phyloP scores from a whole-genome alignment of 1,140 invertebrate species.

The Drosophila sucinea region DNA sequence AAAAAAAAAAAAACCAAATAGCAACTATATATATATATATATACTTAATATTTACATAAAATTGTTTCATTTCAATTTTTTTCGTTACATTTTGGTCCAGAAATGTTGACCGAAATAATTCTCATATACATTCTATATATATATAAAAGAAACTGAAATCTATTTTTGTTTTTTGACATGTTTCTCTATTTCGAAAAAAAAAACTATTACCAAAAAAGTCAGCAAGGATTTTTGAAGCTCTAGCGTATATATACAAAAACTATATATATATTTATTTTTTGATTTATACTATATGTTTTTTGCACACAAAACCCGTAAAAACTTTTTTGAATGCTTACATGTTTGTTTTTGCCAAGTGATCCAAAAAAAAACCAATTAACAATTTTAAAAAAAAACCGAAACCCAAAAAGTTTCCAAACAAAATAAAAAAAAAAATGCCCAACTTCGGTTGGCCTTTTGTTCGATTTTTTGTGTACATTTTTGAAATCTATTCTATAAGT shows the following conservation, averaged over 20 bases:
- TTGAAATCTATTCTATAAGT: slow-evolving; percentile 60
- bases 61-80: slow-evolving; percentile 38
- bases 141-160: slow-evolving; percentile 56
- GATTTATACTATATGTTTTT: slow-evolving; percentile 57
- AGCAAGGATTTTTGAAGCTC: slow-evolving; percentile 65
- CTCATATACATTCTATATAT: not conserved
- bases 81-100: slow-evolving; percentile 43
- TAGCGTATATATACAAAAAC: slow-evolving; percentile 42
- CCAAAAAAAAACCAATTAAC: slow-evolving; percentile 31
- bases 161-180: slow-evolving; percentile 71
- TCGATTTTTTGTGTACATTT: slow-evolving; percentile 68
- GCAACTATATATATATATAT: slow-evolving; percentile 52
- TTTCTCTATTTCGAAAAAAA: slow-evolving; percentile 69
- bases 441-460: not conserved
- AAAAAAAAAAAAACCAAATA: slow-evolving; percentile 34
- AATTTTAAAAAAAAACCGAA: slow-evolving; percentile 35
- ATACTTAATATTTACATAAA: slow-evolving; percentile 38
- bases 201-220: slow-evolving; percentile 54
- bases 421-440: not conserved
- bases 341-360: slow-evolving; percentile 69
- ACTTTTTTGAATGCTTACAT: slow-evolving; percentile 80
- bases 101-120: slow-evolving; percentile 45
- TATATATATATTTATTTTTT: slow-evolving; percentile 31
- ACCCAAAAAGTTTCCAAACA: slow-evolving; percentile 19
- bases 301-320: slow-evolving; percentile 59